phyloP scores from a whole-genome alignment of 2,113 vertebrate species.

The Takifugu flavidus region DNA sequence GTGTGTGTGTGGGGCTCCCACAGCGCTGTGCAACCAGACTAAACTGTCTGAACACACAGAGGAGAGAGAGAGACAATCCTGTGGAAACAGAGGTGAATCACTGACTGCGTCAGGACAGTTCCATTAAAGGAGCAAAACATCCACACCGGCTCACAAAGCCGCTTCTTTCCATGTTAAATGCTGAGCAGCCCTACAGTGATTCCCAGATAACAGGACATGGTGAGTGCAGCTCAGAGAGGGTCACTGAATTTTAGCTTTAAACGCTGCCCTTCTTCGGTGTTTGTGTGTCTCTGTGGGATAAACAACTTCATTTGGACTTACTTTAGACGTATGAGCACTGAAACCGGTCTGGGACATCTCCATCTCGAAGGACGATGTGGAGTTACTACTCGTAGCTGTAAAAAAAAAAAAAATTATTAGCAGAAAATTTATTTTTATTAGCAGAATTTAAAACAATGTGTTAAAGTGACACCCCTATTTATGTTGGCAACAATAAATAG shows the following conservation, averaged over 20 bases:
- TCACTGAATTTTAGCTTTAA: neutral
- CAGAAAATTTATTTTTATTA: neutral
- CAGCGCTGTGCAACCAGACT: constrained; percentile 18
- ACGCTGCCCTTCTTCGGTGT: neutral
- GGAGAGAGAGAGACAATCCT: constrained; percentile 15
- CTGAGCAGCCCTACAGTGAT: neutral
- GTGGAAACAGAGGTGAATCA: constrained; percentile 30
- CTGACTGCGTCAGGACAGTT: constrained; percentile 11
- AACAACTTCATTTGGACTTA: constrained; percentile 61
- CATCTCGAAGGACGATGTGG: constrained; percentile 90
- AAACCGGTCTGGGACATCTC: constrained; percentile 98
- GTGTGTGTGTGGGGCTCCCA: constrained; percentile 10
- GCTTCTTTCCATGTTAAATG: neutral
- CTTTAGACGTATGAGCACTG: constrained; percentile 88
- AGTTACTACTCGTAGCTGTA: constrained; percentile 84
- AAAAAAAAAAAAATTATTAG: constrained; percentile 29
- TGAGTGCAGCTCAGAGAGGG: neutral
- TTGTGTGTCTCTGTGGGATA: neutral
- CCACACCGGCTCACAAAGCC: neutral
- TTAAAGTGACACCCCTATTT: too few relatives aligned
- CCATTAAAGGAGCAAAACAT: constrained; percentile 10
- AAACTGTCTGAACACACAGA: neutral
- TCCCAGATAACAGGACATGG: neutral
- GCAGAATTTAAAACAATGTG: neutral
- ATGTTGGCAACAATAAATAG: too few relatives aligned